phyloP scores from a whole-genome alignment of 2,888 invertebrate species.

The Camponotus fellah region DNA sequence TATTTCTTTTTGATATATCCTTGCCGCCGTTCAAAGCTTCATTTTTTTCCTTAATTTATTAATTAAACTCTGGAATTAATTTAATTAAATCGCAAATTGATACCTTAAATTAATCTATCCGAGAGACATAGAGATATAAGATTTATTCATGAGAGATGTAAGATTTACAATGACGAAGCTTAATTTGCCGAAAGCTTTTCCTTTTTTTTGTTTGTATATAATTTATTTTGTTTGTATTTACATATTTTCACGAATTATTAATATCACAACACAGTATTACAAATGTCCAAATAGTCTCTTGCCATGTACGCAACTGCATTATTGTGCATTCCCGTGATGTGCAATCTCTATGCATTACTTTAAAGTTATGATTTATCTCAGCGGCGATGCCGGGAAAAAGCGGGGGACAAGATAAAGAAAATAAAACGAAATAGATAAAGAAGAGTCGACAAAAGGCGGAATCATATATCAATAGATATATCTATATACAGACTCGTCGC shows the following conservation, averaged over 20 bases:
- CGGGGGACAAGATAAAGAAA: slow-evolving; percentile 36
- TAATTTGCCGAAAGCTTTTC: not conserved
- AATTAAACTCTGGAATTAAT: not conserved
- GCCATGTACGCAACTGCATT: not conserved
- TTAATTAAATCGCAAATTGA: not conserved
- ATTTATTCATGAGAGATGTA: not conserved
- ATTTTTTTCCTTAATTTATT: not conserved
- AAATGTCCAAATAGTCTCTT: slow-evolving; percentile 13
- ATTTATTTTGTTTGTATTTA: not conserved
- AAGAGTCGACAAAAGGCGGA: slow-evolving; percentile 46
- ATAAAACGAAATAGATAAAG: slow-evolving; percentile 26
- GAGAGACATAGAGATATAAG: not conserved
- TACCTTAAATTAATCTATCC: not conserved
- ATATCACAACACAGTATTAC: not conserved
- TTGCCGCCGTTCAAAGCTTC: not conserved
- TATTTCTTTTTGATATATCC: not conserved
- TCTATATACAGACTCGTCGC: slow-evolving; percentile 10
- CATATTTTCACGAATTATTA: not conserved
- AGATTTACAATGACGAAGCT: not conserved
- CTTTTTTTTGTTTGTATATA: not conserved
- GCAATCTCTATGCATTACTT: slow-evolving; percentile 25
- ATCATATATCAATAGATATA: slow-evolving; percentile 40
- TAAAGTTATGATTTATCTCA: slow-evolving; percentile 27
- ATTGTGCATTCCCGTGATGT: not conserved
- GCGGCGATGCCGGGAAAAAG: not conserved